Conservation (phyloP, 2,888 invertebrate genomes). For the Chrysomela aeneicollis region DNA sequence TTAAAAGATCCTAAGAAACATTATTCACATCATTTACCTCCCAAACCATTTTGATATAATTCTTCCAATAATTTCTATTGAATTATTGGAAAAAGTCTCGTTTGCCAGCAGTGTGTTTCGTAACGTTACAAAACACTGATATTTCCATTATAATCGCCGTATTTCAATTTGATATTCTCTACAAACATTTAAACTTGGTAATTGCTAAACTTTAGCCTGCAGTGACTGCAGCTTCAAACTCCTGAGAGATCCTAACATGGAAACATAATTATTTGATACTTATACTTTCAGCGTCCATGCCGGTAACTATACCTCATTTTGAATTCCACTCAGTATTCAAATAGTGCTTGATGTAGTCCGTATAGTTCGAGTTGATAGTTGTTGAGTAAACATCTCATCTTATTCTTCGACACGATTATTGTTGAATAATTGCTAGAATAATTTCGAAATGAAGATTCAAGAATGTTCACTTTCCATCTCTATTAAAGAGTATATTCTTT, state of each 20-base stretch:
- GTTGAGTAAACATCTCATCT: too few relatives aligned
- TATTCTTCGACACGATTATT: too few relatives aligned
- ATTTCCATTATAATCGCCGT: background rate
- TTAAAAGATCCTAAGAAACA: too few relatives aligned
- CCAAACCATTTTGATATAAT: too few relatives aligned
- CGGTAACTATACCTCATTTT: background rate
- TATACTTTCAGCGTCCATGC: background rate
- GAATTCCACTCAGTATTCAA: background rate
- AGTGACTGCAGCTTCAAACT: background rate
- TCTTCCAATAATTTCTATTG: constrained; percentile 19
- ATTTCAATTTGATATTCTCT: background rate
- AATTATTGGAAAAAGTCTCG: background rate
- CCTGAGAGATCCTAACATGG: background rate
- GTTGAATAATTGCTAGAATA: too few relatives aligned
- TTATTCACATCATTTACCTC: too few relatives aligned
- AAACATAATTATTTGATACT: background rate
- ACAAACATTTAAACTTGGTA: background rate
- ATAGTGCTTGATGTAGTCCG: background rate
- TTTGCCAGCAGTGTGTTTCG: background rate
- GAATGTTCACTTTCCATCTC: too few relatives aligned
- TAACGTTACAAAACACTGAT: background rate
- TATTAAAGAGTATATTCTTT: too few relatives aligned
- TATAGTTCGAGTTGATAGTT: too few relatives aligned
- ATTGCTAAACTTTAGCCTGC: background rate
- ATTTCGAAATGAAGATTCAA: too few relatives aligned